These are phyloP conservation scores for Sciurus vulgaris DNA, from an alignment of 2,797 vertebrate genomes.

Conservation along the genomic window DNA sequence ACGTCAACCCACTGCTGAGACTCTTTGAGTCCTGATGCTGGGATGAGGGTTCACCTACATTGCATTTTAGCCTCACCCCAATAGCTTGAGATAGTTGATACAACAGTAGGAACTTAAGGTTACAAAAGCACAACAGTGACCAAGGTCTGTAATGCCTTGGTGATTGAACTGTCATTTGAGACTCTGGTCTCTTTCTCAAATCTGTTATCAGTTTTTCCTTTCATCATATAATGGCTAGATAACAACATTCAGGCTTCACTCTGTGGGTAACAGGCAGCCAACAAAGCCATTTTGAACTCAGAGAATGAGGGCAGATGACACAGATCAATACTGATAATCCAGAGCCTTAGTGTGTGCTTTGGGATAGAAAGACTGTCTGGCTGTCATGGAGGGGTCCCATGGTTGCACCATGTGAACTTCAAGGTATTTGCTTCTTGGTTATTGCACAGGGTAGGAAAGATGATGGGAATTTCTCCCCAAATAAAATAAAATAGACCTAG, in stretches of 20 bases:
- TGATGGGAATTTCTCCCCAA: background rate
- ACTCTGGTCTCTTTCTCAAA: background rate
- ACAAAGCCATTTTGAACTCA: background rate
- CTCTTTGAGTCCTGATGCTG: background rate
- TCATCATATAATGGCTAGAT: background rate
- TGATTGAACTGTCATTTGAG: background rate
- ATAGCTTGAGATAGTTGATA: background rate
- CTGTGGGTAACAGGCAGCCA: background rate
- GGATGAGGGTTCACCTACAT: accelerated
- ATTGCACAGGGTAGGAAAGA: background rate
- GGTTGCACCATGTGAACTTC: background rate
- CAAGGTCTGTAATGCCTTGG: background rate
- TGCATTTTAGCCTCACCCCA: background rate
- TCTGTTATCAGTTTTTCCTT: background rate
- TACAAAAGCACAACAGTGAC: background rate
- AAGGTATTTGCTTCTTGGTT: background rate
- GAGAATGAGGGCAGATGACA: background rate
- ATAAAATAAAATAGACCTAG: background rate
- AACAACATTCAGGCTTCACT: background rate
- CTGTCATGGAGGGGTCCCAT: background rate
- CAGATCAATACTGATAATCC: background rate
- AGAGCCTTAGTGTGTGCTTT: background rate
- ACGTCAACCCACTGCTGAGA: background rate
- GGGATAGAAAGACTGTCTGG: background rate
- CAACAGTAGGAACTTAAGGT: background rate